phyloP scores from a whole-genome alignment of 2,888 invertebrate genomes.

The Ornithoptera alexandrae region DNA sequence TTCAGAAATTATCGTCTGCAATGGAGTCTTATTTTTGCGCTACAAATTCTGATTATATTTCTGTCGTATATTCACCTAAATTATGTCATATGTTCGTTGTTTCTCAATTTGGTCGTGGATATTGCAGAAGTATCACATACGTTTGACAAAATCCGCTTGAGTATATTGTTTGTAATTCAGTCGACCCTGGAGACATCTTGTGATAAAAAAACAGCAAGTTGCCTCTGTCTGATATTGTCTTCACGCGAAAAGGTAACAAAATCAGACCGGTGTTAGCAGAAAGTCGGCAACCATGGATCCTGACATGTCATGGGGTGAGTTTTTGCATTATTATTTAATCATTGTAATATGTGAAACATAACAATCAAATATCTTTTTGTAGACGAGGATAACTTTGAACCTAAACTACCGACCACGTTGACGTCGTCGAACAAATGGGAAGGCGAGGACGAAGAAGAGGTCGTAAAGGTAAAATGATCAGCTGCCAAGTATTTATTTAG shows the following conservation, averaged over 20 bases:
- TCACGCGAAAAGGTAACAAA: slow-evolving; percentile 70
- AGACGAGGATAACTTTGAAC: slow-evolving; percentile 87
- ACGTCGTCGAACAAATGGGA: slow-evolving; percentile 88
- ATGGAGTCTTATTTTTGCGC: slow-evolving; percentile 78
- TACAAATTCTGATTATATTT: slow-evolving; percentile 72
- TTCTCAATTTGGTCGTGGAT: slow-evolving; percentile 69
- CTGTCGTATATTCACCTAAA: slow-evolving; percentile 74
- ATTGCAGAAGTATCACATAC: slow-evolving; percentile 72
- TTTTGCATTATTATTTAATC: slow-evolving; percentile 31
- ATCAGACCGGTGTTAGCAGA: slow-evolving; percentile 65
- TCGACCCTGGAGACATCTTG: slow-evolving; percentile 80
- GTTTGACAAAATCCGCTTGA: slow-evolving; percentile 76
- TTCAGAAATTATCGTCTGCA: slow-evolving; percentile 75
- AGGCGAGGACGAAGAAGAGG: slow-evolving; percentile 93
- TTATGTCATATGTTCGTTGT: slow-evolving; percentile 75
- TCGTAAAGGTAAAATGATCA: slow-evolving; percentile 84
- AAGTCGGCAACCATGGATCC: slow-evolving; percentile 75
- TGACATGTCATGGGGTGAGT: slow-evolving; percentile 85
- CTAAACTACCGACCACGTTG: slow-evolving; percentile 81
- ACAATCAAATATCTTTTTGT: slow-evolving; percentile 51
- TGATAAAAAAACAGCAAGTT: slow-evolving; percentile 70
- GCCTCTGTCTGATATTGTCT: slow-evolving; percentile 67
- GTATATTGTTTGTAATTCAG: slow-evolving; percentile 63
- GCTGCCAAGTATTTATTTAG: slow-evolving; percentile 56
- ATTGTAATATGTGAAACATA: slow-evolving; percentile 14